Conservation (phyloP, 2,797 vertebrate genomes). For the Protonibea diacanthus region DNA sequence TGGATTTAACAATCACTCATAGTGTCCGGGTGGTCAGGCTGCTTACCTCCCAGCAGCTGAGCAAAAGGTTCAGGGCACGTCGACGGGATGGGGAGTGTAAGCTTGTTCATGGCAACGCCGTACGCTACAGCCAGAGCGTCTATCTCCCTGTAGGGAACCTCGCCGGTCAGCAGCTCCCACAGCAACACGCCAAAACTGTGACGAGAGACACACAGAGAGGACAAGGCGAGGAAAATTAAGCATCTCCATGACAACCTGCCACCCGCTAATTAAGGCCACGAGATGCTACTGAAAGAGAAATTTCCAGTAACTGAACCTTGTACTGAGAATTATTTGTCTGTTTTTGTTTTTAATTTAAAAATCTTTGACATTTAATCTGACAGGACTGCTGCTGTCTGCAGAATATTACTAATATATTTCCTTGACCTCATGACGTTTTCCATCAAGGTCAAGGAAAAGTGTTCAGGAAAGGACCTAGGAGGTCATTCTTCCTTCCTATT, state of each 20-base stretch:
- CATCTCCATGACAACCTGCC: neutral
- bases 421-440: too few species aligned
- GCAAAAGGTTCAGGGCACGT: constrained; percentile 94
- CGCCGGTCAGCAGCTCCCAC: constrained; percentile 94
- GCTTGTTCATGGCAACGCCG: constrained; percentile 94
- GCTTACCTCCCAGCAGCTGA: constrained; percentile 90
- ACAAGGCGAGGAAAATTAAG: neutral
- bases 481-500: too few species aligned
- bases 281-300: neutral
- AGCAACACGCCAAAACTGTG: constrained; percentile 92
- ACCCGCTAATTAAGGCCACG: neutral
- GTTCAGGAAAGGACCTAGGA: too few species aligned
- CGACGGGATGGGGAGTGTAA: constrained; percentile 93
- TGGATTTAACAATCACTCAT: neutral
- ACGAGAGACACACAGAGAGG: constrained; percentile 10
- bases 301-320: neutral
- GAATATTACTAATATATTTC: too few species aligned
- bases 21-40: neutral
- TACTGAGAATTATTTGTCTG: too few species aligned
- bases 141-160: constrained; percentile 94
- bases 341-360: too few species aligned
- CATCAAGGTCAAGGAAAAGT: too few species aligned
- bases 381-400: too few species aligned
- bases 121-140: constrained; percentile 93
- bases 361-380: neutral